Evolutionary conservation across 2,113 vertebrate species (phyloP).

Genomic region (Hippoglossus stenolepis): DNA sequence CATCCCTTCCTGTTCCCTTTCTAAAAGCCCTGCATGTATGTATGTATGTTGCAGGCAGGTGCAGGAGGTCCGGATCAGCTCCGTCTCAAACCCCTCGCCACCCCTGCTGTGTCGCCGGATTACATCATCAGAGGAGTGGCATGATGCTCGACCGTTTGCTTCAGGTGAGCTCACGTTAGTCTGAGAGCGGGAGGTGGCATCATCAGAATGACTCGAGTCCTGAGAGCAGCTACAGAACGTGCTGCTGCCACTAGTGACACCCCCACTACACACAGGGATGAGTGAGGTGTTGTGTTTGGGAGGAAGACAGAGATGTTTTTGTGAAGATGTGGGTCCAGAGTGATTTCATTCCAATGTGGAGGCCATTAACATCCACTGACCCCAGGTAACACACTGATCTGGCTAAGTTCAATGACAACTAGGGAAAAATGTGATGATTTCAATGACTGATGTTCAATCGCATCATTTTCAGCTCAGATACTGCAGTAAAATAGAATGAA

Average conservation of each 20-base stretch:
- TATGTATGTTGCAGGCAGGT: neutral
- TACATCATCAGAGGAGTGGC: too few species aligned
- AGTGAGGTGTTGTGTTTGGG: too few species aligned
- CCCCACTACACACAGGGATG: too few species aligned
- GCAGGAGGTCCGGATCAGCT: neutral
- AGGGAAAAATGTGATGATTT: neutral
- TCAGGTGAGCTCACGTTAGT: slow-evolving; percentile 30
- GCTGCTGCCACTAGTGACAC: too few species aligned
- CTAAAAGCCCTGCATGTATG: neutral
- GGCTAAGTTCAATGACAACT: neutral
- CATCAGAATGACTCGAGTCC: slow-evolving; percentile 11
- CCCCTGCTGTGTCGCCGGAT: neutral
- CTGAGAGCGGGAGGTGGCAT: slow-evolving; percentile 34
- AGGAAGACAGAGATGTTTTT: neutral
- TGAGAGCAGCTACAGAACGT: neutral
- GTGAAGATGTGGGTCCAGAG: neutral
- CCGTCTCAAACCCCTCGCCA: neutral
- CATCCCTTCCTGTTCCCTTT: neutral
- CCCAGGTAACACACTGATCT: neutral
- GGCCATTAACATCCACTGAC: neutral
- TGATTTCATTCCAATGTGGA: neutral
- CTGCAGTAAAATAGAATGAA: neutral
- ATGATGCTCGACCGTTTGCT: slow-evolving; percentile 4
- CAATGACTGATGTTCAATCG: neutral
- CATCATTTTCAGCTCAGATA: neutral